These are phyloP conservation scores for Agelastica alni DNA, from an alignment of 2,888 invertebrate genomes.

Conservation along the genomic window DNA sequence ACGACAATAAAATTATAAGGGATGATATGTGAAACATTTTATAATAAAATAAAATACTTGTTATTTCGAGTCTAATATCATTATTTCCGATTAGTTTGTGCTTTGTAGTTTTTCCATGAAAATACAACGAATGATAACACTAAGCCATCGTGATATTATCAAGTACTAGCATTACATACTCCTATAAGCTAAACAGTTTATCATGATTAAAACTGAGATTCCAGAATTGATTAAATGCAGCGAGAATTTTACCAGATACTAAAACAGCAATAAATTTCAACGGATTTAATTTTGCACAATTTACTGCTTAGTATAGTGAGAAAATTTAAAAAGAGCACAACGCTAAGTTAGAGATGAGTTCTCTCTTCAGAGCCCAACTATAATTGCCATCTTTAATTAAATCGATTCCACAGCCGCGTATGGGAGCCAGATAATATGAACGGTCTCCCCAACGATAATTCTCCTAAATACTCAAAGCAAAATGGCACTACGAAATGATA, in stretches of 20 bases:
- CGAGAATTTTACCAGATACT: conserved; percentile 26
- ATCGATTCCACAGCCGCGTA: conserved; percentile 11
- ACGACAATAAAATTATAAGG: too few relatives aligned
- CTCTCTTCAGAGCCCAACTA: conserved; percentile 9
- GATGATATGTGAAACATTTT: too few relatives aligned
- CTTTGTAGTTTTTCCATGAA: too few relatives aligned
- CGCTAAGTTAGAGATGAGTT: conserved; percentile 32
- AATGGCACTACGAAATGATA: conserved; percentile 18
- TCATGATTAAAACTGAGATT: conserved; percentile 1
- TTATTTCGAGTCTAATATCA: too few relatives aligned
- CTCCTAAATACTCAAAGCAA: conserved; percentile 9
- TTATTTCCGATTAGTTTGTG: too few relatives aligned
- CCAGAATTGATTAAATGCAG: conserved; percentile 27
- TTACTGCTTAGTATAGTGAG: conserved; percentile 37
- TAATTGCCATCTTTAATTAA: conserved; percentile 37
- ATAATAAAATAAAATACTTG: too few relatives aligned
- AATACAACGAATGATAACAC: too few relatives aligned
- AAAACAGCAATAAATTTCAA: conserved; percentile 23
- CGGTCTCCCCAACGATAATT: conserved; percentile 12
- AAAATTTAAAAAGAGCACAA: conserved; percentile 36
- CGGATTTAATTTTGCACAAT: conserved; percentile 32
- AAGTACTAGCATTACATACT: too few relatives aligned
- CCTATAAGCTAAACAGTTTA: conserved; percentile 2
- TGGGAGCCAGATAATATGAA: conserved; percentile 14
- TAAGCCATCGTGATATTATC: too few relatives aligned